Percentiles rank a stretch among this genome's conserved stretches.
Conservation (phyloP, 1,140 invertebrate species). For the Choristoneura fumiferana region DNA sequence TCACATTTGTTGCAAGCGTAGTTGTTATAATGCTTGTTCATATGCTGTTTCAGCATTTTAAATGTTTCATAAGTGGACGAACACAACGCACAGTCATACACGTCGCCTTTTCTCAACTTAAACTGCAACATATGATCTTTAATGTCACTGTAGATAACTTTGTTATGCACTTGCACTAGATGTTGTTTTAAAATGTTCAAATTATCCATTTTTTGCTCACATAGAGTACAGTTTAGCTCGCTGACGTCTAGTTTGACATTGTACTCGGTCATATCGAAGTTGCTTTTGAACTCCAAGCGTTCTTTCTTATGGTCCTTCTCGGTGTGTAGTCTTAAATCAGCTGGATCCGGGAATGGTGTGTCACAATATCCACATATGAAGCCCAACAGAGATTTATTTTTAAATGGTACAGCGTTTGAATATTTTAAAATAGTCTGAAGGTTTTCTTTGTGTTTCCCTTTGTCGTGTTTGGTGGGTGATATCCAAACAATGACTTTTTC, state of each 20-base stretch:
- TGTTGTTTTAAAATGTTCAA: slow-evolving; percentile 45
- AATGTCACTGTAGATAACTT: slow-evolving; percentile 48
- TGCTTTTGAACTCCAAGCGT: slow-evolving; percentile 43
- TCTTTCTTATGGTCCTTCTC: slow-evolving; percentile 44
- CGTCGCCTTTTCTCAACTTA: slow-evolving; percentile 54
- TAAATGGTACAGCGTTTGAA: slow-evolving; percentile 56
- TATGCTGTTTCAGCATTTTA: slow-evolving; percentile 71
- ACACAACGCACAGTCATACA: slow-evolving; percentile 57
- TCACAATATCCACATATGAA: slow-evolving; percentile 60
- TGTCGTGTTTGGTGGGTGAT: slow-evolving; percentile 26
- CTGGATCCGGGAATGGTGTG: slow-evolving; percentile 44
- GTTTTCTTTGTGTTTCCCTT: slow-evolving; percentile 54
- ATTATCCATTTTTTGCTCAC: slow-evolving; percentile 39
- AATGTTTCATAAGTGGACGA: slow-evolving; percentile 58
- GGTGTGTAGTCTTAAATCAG: slow-evolving; percentile 47
- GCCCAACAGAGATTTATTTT: slow-evolving; percentile 48
- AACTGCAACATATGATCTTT: slow-evolving; percentile 61
- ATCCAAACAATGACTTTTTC: slow-evolving; percentile 32
- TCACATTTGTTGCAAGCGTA: slow-evolving; percentile 56
- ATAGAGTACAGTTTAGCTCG: slow-evolving; percentile 45
- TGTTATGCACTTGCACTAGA: slow-evolving; percentile 44
- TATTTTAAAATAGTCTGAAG: slow-evolving; percentile 47
- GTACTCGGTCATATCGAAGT: slow-evolving; percentile 51
- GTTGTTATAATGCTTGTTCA: slow-evolving; percentile 68
- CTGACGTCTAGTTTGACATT: slow-evolving; percentile 53